These are phyloP conservation scores for Dendronephthya gigantea DNA, from an alignment of 64 coral and sea anemone species.

Conservation along the genomic window DNA sequence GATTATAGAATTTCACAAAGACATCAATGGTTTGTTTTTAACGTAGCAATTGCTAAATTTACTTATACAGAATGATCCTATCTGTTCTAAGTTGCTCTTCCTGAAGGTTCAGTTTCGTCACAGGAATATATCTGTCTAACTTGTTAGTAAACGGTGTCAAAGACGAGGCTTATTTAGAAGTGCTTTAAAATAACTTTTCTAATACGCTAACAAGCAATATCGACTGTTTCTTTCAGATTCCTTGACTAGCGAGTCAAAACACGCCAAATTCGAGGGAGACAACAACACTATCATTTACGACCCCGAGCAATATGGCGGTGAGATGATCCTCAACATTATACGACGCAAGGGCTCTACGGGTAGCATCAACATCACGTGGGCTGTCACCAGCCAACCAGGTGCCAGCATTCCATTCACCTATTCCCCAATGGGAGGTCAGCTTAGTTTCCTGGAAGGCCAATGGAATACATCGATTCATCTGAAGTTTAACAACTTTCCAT, in stretches of 20 bases:
- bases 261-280: neutral
- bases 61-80: too few relatives aligned
- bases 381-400: neutral
- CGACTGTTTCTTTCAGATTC: too few relatives aligned
- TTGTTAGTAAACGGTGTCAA: too few relatives aligned
- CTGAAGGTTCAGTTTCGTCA: too few relatives aligned
- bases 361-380: neutral
- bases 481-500: neutral
- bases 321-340: neutral
- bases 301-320: neutral
- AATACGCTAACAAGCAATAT: too few relatives aligned
- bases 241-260: neutral
- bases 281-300: neutral
- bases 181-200: too few relatives aligned
- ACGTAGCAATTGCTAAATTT: neutral
- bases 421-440: neutral
- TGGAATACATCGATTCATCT: neutral
- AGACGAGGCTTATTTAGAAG: too few relatives aligned
- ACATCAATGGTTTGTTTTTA: conserved; percentile 33
- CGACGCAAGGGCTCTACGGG: neutral
- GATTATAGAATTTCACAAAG: conserved; percentile 31
- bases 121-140: too few relatives aligned
- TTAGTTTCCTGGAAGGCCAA: neutral
- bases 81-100: too few relatives aligned
- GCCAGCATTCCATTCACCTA: neutral